Evolutionary conservation across 2,113 vertebrate species (phyloP).

Genomic region (Pelecanus crispus): DNA sequence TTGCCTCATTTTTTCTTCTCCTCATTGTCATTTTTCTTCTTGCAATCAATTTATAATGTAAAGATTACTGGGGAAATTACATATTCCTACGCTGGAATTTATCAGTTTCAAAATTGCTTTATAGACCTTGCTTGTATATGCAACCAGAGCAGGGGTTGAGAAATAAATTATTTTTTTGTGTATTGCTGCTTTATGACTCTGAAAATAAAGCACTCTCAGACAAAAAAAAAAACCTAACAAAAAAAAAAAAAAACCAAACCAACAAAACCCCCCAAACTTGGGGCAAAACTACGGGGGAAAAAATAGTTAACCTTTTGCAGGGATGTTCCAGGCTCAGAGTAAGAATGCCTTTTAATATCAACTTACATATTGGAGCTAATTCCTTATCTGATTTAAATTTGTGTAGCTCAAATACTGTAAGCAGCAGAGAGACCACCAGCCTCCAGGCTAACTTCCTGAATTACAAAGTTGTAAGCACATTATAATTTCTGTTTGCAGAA

Average conservation of each 20-base stretch:
- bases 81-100: not conserved
- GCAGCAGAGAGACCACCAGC: not conserved
- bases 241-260: no score
- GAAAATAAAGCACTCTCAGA: not conserved
- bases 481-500: not conserved
- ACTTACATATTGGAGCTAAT: not conserved
- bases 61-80: not conserved
- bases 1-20: not conserved
- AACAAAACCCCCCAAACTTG: no score
- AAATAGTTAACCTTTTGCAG: not conserved
- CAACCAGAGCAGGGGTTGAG: not conserved
- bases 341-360: not conserved
- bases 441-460: not conserved
- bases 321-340: not conserved
- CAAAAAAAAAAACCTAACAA: not conserved
- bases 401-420: not conserved
- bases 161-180: not conserved
- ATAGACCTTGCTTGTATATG: not conserved
- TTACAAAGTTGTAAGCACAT: not conserved
- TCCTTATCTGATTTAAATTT: not conserved
- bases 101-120: not conserved
- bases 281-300: not conserved
- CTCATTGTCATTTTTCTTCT: not conserved
- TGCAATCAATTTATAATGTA: not conserved
- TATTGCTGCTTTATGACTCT: not conserved